Conservation (phyloP, 2,888 invertebrate genomes). For the Paralinhomoeus sp. region DNA sequence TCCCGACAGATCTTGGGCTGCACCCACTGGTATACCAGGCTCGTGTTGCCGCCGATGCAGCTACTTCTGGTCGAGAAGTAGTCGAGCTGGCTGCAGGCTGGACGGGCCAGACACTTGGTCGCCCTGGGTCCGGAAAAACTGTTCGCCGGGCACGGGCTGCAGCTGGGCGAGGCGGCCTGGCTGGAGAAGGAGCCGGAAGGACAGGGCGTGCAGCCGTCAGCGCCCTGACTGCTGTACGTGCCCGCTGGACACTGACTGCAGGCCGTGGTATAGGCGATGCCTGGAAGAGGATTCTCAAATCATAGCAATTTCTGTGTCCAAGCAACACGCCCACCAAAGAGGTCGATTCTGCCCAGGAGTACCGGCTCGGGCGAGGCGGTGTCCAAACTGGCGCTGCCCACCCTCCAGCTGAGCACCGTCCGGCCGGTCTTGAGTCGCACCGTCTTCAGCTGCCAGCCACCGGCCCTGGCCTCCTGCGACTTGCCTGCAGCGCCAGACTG, state of each 20-base stretch:
- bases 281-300: too few species aligned
- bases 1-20: conserved; percentile 35
- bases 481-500: too few species aligned
- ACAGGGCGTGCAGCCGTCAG: conserved; percentile 30
- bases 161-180: conserved; percentile 28
- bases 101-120: conserved; percentile 28
- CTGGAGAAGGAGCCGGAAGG: conserved; percentile 29
- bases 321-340: conserved; percentile 8
- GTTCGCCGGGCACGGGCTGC: conserved; percentile 26
- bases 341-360: conserved; percentile 16
- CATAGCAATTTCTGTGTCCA: too few species aligned
- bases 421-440: conserved; percentile 30
- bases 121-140: conserved; percentile 28
- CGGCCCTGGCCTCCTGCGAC: too few species aligned
- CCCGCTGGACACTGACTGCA: conserved; percentile 30
- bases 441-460: conserved; percentile 12
- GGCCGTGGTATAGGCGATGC: conserved; percentile 35
- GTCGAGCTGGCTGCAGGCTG: conserved; percentile 33
- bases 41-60: conserved; percentile 22
- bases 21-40: conserved; percentile 33
- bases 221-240: conserved; percentile 29
- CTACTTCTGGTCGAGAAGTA: conserved; percentile 23
- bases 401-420: conserved; percentile 36
- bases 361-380: conserved; percentile 19
- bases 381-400: conserved; percentile 26